Evolutionary conservation across 2,797 vertebrate species (phyloP), one percentile per base, ranked within the genome.

Genomic region (Tadarida brasiliensis): DNA sequence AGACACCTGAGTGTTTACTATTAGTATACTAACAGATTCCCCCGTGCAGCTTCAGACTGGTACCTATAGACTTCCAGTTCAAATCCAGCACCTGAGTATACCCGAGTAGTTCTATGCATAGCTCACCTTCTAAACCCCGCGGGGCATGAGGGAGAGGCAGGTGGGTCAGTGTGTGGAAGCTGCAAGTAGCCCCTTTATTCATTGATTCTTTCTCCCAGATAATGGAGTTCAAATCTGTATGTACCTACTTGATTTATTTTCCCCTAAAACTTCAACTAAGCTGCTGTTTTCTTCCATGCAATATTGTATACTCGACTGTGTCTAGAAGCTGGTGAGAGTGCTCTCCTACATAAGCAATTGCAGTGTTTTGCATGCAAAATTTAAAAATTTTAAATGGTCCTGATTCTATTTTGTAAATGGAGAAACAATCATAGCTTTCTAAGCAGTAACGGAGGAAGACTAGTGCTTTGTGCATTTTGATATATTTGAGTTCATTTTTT

Each of bases 371-470:
- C 98, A 98, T 98, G 98, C 98, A 98, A 96, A 98, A 97, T 96
- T 97, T 98, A 65, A 97, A 98, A 97, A 97, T 54, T 83, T 94
- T 90, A 28, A 98, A 98, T 98, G 97, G 98, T 98, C 97, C 98
- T 98, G 98, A 98, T 98, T 98, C 97, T 98, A 98, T 98, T 98
- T 98, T 98, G 98, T 98, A 98, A 98, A 98, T 98, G 98, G 97
- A 97, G 95, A 98, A 98, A 98, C 98, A 98, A 98, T 98, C 98
- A 97, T 97, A 98, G 98, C 98, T 98, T 98, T 98, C 98, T 98
- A 98, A 96, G 35, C 98, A 98, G 98, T 98, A 97, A 98, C 20
- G 81, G 97, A 98, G 97, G 97, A 98, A 98, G 97, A 98, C 81
- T 96, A 98, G 98, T 98, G 97, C 98, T 98, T 97, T 98, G 98